Base-by-base conservation (phyloP, 2,797 vertebrate species). In the Galago senegalensis region DNA sequence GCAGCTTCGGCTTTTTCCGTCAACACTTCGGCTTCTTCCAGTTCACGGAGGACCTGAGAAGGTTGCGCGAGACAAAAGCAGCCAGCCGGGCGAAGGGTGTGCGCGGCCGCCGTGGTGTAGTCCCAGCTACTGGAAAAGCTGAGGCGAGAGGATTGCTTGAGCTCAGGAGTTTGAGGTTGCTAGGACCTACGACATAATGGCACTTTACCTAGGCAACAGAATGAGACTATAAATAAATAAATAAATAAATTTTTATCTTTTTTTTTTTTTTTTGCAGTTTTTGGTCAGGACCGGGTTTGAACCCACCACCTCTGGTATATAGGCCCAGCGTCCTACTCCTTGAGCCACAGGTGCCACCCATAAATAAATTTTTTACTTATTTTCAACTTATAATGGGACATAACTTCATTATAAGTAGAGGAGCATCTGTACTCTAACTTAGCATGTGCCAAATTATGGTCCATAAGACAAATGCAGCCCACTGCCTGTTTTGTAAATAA, bases 1-100 rank as follows among this genome's bases (percentile, higher is more conserved):
- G 17, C 5, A 9, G n/a, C 85, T 92, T 97, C 97, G 97, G 88
- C 60, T 94, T 84, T 97, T 90, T 98, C 96, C 97, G 97, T 70
- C 56, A 0, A 8, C 5, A 69, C 53, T 95, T 97, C 96, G 95
- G 76, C 46, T 95, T 18, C 96, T 96, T 97, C 89, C 97, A 95
- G 73, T 92, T 93, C 60, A 53, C 25, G 40, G 25, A 88, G 18
- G 73, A 21, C 84, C 40, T 77, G n/a, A 69, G 29, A 31, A 87
- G 87, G 49, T 14, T 75, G 89, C 92, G 67, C 89, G 56, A 89
- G 83, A 67, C 69, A 73, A 76, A 82, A 76, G 77, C 92, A 76
- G 79, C n/a, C 56, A 27, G 92, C 65, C 2, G 7, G 14, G 46
- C 21, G 73, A 63, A 87, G 34, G n/a, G 93, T 34, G 84, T 87